phyloP scores from a whole-genome alignment of 2,797 vertebrate species.

The Thunnus albacares region DNA sequence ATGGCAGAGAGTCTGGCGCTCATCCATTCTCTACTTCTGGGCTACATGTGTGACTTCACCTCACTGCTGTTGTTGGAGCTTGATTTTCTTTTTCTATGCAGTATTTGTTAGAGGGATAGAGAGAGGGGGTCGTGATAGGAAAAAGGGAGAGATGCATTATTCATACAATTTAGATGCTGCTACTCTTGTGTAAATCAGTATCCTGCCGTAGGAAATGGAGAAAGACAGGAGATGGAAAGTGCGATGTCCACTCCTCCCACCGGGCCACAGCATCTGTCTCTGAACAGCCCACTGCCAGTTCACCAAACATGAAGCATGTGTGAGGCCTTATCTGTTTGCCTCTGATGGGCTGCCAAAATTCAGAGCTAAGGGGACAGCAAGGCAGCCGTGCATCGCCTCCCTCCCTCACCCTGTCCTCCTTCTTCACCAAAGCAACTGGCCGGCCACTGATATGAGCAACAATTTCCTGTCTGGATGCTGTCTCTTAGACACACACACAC shows the following conservation, averaged over 20 bases:
- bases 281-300: conserved; percentile 60
- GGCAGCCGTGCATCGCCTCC: conserved; percentile 48
- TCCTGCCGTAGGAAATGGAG: conserved; percentile 65
- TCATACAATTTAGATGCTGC: conserved; percentile 73
- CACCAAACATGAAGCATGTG: conserved; percentile 71
- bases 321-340: conserved; percentile 71
- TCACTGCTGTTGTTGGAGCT: conserved; percentile 34
- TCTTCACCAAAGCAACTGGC: conserved; percentile 50
- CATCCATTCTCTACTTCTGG: conserved; percentile 48
- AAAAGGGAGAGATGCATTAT: conserved; percentile 58
- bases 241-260: conserved; percentile 70
- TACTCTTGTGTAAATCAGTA: conserved; percentile 66
- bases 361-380: conserved; percentile 57
- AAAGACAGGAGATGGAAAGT: conserved; percentile 62
- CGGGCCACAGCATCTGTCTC: conserved; percentile 70
- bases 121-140: conserved; percentile 24
- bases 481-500: conserved; percentile 12
- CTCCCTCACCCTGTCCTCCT: conserved; percentile 33
- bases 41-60: conserved; percentile 38
- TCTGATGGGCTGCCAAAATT: conserved; percentile 78
- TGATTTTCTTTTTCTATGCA: conserved; percentile 31
- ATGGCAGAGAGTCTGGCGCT: conserved; percentile 34
- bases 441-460: conserved; percentile 61
- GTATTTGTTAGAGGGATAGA: conserved; percentile 40
- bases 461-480: conserved; percentile 61